Conservation (phyloP, 2,113 vertebrate species). For the Planiliza haematocheilus region DNA sequence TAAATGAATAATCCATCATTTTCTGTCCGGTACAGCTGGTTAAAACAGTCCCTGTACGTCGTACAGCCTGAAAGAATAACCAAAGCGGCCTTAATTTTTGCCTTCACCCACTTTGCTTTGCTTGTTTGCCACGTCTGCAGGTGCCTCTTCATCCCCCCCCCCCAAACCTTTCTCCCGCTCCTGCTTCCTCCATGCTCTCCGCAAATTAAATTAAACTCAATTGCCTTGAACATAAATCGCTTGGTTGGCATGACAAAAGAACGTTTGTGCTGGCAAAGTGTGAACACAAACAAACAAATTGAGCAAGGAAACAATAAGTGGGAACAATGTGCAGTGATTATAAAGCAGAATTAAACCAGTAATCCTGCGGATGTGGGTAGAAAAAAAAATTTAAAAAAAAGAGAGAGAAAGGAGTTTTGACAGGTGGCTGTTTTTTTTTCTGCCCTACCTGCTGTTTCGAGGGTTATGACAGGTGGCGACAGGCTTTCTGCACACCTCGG, state of each 20-base stretch:
- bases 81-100: conserved; percentile 47
- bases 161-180: conserved; percentile 4
- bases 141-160: conserved; percentile 28
- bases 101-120: conserved; percentile 14
- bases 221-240: conserved; percentile 64
- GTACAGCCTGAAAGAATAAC: conserved; percentile 32
- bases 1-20: conserved; percentile 70
- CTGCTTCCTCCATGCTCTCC: conserved; percentile 29
- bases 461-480: conserved; percentile 79
- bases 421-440: conserved; percentile 54
- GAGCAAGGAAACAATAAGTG: conserved; percentile 76
- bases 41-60: conserved; percentile 36
- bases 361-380: conserved; percentile 59
- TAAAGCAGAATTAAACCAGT: conserved; percentile 73
- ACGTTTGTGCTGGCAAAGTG: conserved; percentile 68
- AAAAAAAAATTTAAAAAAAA: background rate
- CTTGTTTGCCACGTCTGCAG: conserved; percentile 43
- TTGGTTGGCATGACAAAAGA: conserved; percentile 75
- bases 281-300: conserved; percentile 79
- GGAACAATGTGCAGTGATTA: conserved; percentile 75
- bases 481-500: conserved; percentile 50
- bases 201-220: conserved; percentile 72
- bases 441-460: conserved; percentile 63
- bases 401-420: conserved; percentile 58
- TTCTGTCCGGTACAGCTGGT: conserved; percentile 35